These are phyloP conservation scores for Nephotettix cincticeps DNA, from an alignment of 1,140 invertebrate species.

Conservation along the genomic window DNA sequence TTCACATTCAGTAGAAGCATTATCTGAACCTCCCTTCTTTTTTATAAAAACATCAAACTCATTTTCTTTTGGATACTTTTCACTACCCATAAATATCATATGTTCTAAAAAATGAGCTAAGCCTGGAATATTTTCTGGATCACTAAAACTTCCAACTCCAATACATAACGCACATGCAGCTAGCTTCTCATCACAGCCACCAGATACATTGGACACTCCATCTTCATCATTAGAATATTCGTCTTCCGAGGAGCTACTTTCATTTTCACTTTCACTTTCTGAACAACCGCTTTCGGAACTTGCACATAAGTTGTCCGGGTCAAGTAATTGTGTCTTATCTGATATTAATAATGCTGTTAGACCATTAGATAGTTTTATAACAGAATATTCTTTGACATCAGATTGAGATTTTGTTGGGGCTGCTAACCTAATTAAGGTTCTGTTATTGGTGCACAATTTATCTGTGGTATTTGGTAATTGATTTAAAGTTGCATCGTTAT, in stretches of 20 bases:
- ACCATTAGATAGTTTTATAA: slow-evolving; percentile 33
- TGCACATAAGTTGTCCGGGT: not conserved
- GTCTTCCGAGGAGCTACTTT: not conserved
- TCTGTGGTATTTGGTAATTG: not conserved
- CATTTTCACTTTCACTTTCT: not conserved
- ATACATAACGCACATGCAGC: slow-evolving; percentile 70
- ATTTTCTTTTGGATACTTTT: slow-evolving; percentile 58
- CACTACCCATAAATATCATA: slow-evolving; percentile 81
- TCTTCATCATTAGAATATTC: slow-evolving; percentile 4
- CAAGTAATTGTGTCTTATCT: slow-evolving; percentile 21
- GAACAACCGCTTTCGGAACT: not conserved
- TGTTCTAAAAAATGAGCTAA: slow-evolving; percentile 94
- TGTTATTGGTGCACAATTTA: not conserved
- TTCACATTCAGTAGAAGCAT: slow-evolving; percentile 70
- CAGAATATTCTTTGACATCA: slow-evolving; percentile 36
- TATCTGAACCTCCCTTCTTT: slow-evolving; percentile 51
- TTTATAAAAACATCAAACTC: slow-evolving; percentile 53
- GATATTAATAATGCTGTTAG: slow-evolving; percentile 34
- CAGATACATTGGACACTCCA: not conserved
- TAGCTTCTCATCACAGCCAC: slow-evolving; percentile 45
- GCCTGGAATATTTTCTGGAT: slow-evolving; percentile 76
- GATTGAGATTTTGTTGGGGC: slow-evolving; percentile 23
- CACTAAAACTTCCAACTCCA: slow-evolving; percentile 55
- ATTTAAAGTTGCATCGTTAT: not conserved
- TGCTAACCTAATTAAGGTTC: not conserved